A percentile compares a stretch with the other conserved stretches of the same genome.
Conservation (phyloP, 1,140 invertebrate species). For the Bombus sylvicola region DNA sequence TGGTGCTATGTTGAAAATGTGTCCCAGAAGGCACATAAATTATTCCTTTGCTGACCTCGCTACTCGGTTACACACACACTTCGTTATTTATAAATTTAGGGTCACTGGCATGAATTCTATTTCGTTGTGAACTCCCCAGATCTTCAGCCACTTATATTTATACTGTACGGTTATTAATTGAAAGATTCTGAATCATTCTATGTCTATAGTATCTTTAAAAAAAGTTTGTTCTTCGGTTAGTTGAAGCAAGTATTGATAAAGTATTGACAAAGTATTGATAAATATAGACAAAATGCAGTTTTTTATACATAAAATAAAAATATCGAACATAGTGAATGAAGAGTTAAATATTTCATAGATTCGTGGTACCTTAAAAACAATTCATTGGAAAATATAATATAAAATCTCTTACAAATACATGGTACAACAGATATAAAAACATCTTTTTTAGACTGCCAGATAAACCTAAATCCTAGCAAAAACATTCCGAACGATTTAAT, state of each 20-base stretch:
- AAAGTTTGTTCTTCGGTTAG: no score
- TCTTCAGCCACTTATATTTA: background rate
- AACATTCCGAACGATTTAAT: background rate
- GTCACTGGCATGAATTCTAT: background rate
- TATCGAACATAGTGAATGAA: background rate
- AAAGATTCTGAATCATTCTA: background rate
- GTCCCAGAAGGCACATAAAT: slow-evolving; percentile 38
- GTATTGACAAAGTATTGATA: no score
- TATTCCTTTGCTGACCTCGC: slow-evolving; percentile 28
- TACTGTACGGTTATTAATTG: background rate
- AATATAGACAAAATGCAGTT: no score
- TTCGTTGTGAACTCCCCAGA: slow-evolving; percentile 1
- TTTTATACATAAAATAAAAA: background rate
- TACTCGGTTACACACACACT: background rate
- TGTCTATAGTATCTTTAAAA: no score
- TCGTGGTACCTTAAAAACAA: no score
- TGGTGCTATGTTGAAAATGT: background rate
- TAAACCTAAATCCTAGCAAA: background rate
- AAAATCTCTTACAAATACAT: background rate
- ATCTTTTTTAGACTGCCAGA: background rate
- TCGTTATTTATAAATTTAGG: background rate
- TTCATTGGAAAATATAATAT: background rate
- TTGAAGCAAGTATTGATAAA: no score
- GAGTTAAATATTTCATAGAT: no score
- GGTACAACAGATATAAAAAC: background rate